Evolutionary conservation across 2,113 vertebrate species (phyloP), one percentile per base, ranked within the genome.

Genomic region (Calidris pygmaea): DNA sequence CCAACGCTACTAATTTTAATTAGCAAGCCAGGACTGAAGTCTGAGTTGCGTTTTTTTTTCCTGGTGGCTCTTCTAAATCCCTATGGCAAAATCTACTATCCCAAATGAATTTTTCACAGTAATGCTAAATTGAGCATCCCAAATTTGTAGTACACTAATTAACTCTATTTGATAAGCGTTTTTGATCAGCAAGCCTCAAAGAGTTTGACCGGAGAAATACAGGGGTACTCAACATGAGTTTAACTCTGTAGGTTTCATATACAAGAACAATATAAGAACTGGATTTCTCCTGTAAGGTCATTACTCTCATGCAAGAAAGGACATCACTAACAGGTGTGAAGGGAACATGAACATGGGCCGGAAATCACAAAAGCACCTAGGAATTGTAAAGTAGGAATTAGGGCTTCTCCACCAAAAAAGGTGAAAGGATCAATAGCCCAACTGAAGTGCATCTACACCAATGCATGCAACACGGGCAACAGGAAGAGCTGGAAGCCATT

Each of bases 51-150:
- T 47, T 47, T 11, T 50, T 47, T 67, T 89, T 34, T 24, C 15
- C 32, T 27, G 35, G 30, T 74, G 74, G 39, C 62, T 96, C 26
- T 94, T 93, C 75, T 75, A 90, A 91, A 87, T 85, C 93, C 92
- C 59, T 52, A 12, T 26, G 82, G 96, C 74, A 95, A 95, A 91
- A 48, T 87, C 89, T 94, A 93, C 95, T 96, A 96, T 90, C 72
- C 78, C 90, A 96, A 96, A 96, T 95, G 79, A 71, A 95, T 97
- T 96, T 96, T 96, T 96, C 95, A 97, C 94, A 90, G 78, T 71
- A 92, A 96, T 62, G 66, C 79, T 96, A 95, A 96, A 96, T 90
- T 91, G 76, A 95, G 82, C 92, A 94, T 97, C 66, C 63, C 87
- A 75, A 95, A 96, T 96, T 55, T 87, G 73, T 83, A 70, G 79